Base-by-base conservation (phyloP, 2,113 vertebrate species). In the Platichthys flesus region DNA sequence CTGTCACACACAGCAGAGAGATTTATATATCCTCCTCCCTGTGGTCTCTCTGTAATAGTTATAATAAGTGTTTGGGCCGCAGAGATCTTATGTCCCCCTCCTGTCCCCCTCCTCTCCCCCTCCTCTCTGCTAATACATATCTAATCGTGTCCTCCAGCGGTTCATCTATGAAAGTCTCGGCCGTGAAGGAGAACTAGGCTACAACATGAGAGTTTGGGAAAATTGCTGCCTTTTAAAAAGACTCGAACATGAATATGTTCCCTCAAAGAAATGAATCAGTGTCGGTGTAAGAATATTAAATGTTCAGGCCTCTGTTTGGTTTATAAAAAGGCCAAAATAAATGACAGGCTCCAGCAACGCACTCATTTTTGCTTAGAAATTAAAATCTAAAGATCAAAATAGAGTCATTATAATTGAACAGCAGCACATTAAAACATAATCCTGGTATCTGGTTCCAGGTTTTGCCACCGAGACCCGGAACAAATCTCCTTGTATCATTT, bases 121-220 rank as follows among this genome's bases (percentile, higher is more conserved):
- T 94, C 90, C 92, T 93, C 90, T 42, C 84, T 89, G 90, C 91
- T 95, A 96, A 96, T 96, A 96, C 95, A 97, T 96, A 95, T 96
- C 91, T 96, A 97, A 96, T 96, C 95, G 94, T 95, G 92, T 94
- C 95, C 95, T 90, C 81, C 62, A 95, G 95, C 94, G 88, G 85
- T 93, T 86, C 82, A 92, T 82, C 78, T 83, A 84, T 40, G 73
- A 85, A 89, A 74, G 85, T 73, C 83, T 85, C 60, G 60, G 76
- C 74, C 42, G 60, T 70, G 74, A 84, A 83, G 81, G 80, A 85
- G 56, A 80, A 72, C 28, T 14, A 26, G 6, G 62, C 35, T 67
- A 69, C 51, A 73, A 63, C 82, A 90, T 76, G 20, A 51, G 28
- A 79, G 76, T 82, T 81, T 66, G 23, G 67, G 31, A 79, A 79